Conservation (phyloP, 2,113 vertebrate genomes). For the Camarhynchus parvulus region DNA sequence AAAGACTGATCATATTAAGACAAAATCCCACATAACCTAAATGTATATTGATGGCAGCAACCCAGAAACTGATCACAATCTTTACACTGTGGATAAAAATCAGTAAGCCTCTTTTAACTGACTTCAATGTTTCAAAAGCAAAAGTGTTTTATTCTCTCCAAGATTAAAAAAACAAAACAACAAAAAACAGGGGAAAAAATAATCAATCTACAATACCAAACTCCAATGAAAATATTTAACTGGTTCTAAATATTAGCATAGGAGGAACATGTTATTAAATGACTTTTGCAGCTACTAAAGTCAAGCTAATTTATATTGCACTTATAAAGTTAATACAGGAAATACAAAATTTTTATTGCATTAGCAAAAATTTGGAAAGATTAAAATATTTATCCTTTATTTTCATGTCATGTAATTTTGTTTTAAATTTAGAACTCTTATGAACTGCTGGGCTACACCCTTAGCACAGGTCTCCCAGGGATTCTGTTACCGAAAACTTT, state of each 20-base stretch:
- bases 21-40: slow-evolving; percentile 58
- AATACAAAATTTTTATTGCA: neutral
- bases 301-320: neutral
- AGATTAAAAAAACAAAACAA: neutral
- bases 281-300: neutral
- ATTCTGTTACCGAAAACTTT: neutral
- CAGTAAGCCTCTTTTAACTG: neutral
- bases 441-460: neutral
- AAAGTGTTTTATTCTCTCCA: slow-evolving; percentile 8
- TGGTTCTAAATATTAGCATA: neutral
- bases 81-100: slow-evolving; percentile 41
- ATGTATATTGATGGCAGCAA: slow-evolving; percentile 55
- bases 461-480: neutral
- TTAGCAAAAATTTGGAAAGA: neutral
- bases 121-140: slow-evolving; percentile 30
- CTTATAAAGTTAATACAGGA: slow-evolving; percentile 6
- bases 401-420: neutral
- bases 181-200: neutral
- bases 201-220: neutral
- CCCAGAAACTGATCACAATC: slow-evolving; percentile 17
- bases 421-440: neutral
- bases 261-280: slow-evolving; percentile 4
- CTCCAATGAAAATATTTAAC: neutral
- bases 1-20: slow-evolving; percentile 78
- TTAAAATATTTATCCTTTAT: neutral